Evolutionary conservation across 2,113 vertebrate genomes (phyloP).

Genomic region (Marcusenius ussheri): DNA sequence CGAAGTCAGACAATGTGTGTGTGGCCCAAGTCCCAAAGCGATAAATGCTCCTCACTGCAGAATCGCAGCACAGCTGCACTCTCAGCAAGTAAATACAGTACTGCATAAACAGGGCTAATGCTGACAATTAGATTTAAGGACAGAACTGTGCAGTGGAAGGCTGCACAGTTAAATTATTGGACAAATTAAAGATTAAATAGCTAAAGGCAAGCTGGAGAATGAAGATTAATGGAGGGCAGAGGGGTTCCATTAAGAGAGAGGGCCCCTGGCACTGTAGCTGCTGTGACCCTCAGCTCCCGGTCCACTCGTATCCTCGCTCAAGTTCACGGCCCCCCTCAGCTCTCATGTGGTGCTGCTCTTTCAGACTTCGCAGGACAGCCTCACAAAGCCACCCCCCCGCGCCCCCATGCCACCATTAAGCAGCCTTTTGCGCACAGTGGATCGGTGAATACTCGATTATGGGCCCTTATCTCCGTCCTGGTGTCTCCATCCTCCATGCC

Average conservation of each 20-base stretch:
- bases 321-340: background rate
- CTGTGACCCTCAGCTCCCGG: background rate
- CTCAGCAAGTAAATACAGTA: slow-evolving; percentile 13
- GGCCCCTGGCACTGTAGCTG: too few species aligned
- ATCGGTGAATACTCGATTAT: background rate
- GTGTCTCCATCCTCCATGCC: background rate
- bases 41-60: background rate
- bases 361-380: background rate
- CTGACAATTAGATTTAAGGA: slow-evolving; percentile 10
- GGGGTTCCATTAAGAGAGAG: background rate
- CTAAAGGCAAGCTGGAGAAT: slow-evolving; percentile 3
- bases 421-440: background rate
- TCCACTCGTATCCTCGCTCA: background rate
- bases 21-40: slow-evolving; percentile 1
- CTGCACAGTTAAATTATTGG: background rate
- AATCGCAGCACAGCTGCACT: background rate
- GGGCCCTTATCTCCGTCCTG: background rate
- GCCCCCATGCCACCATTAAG: background rate
- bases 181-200: slow-evolving; percentile 13
- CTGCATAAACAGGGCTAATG: slow-evolving; percentile 11
- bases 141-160: background rate
- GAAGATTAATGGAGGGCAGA: slow-evolving; percentile 12
- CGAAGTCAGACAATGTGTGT: background rate
- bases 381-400: background rate
- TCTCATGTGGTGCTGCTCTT: background rate